Evolutionary conservation across 2,888 invertebrate species (phyloP), one percentile per base, ranked within the genome.

Genomic region (Cenopis cana): DNA sequence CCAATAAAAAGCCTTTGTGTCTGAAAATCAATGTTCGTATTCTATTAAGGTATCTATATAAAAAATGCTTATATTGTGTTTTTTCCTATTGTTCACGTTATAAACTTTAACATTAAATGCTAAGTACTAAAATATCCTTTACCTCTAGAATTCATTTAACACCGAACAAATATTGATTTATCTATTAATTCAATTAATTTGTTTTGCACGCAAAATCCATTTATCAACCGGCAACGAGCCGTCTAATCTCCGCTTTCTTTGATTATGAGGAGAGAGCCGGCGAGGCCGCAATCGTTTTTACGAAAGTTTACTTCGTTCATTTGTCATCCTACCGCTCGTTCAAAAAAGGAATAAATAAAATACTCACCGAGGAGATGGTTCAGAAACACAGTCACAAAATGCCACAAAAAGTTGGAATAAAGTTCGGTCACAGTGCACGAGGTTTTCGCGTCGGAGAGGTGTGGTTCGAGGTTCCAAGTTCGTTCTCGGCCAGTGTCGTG

Each of bases 401-500:
- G 61, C 79, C 85, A 89, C 87, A 85, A 82, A 78, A 80, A 82
- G 82, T 84, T 82, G 80, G 79, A 78, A 76, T 81, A 83, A 70
- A 70, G 70, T 69, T 69, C 73, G 86, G 87, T 87, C 91, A 91
- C 90, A 90, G 86, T 86, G 88, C 90, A 90, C 91, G 84, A 78
- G 77, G 74, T 69, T 72, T 74, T 76, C 78, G 80, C 79, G 82
- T 75, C 79, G 73, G 79, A 73, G 79, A 76, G 77, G 76, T 82
- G 80, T 76, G 76, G 75, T 81, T 85, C 81, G 85, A 81, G 85
- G 84, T 87, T 85, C 87, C 85, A 87, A 91, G 91, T 91, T 92
- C 90, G 90, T 86, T 85, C 92, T 84, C 90, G 83, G 83, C 90
- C 87, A 89, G 86, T 85, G 92, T 87, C 88, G 89, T 87, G 80